These are phyloP conservation scores for Campoletis raptor DNA, from an alignment of 2,888 invertebrate species.

Conservation along the genomic window DNA sequence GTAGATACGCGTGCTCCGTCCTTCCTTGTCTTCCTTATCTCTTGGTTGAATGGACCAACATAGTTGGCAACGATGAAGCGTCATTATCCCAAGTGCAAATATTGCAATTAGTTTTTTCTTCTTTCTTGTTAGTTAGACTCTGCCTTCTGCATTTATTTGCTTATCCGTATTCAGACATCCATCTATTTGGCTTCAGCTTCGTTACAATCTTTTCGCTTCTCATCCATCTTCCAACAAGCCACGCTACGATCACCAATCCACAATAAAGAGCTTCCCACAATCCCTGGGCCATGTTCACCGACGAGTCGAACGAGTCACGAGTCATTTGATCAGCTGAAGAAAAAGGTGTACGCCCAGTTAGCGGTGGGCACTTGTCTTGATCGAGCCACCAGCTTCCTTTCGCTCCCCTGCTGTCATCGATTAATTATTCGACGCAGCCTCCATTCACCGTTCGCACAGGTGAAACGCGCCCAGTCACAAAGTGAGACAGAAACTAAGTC, in stretches of 20 bases:
- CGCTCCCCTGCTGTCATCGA: constrained; percentile 58
- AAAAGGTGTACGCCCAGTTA: constrained; percentile 64
- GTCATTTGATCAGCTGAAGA: constrained; percentile 36
- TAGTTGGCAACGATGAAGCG: constrained; percentile 22
- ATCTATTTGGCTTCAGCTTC: not conserved
- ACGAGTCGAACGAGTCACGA: constrained; percentile 34
- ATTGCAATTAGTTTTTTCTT: constrained; percentile 17
- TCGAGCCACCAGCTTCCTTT: constrained; percentile 40
- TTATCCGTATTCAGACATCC: constrained; percentile 23
- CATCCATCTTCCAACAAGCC: constrained; percentile 36
- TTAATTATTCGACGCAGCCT: constrained; percentile 65
- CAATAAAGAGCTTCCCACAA: constrained; percentile 35
- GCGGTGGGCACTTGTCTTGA: constrained; percentile 40
- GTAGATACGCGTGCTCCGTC: constrained; percentile 28
- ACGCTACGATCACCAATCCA: constrained; percentile 53
- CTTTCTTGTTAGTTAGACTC: not conserved
- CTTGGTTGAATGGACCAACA: constrained; percentile 20
- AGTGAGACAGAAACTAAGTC: constrained; percentile 10
- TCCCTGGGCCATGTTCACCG: constrained; percentile 2
- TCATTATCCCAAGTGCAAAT: constrained; percentile 13
- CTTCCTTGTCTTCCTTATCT: constrained; percentile 30
- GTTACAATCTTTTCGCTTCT: not conserved
- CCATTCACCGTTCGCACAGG: constrained; percentile 49
- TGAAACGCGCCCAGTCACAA: constrained; percentile 29
- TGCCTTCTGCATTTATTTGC: constrained; percentile 29